Percentiles rank a stretch among this genome's conserved stretches.
These are phyloP conservation scores for Heterodera carotae DNA, from an alignment of 1,140 invertebrate genomes.

Conservation along the genomic window DNA sequence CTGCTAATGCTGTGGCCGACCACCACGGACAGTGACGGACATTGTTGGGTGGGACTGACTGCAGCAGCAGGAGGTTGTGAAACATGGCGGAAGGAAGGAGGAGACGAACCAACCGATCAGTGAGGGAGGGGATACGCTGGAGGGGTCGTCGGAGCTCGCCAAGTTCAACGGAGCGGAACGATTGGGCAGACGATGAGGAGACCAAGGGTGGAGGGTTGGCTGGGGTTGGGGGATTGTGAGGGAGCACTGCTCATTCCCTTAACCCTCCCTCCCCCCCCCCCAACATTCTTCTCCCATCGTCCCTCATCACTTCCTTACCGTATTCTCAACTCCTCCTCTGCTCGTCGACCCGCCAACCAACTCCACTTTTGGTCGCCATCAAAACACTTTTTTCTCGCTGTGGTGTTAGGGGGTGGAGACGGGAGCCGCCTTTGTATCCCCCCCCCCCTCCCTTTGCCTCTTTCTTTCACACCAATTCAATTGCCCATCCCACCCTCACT, in stretches of 20 bases:
- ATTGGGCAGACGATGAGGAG: neutral
- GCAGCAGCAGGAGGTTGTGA: too few species aligned
- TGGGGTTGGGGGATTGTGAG: too few species aligned
- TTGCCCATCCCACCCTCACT: neutral
- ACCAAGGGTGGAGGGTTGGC: neutral
- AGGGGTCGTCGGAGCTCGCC: too few species aligned
- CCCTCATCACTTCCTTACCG: neutral
- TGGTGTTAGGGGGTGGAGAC: too few species aligned
- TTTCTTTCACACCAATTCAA: neutral
- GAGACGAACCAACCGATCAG: neutral
- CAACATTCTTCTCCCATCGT: neutral
- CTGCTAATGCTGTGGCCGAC: too few species aligned
- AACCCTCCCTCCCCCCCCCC: neutral
- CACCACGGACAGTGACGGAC: neutral
- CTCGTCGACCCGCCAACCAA: neutral
- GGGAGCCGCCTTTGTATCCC: neutral
- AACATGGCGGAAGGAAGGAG: neutral
- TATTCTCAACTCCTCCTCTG: neutral
- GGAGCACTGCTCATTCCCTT: neutral
- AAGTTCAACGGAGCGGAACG: neutral
- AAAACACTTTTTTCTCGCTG: neutral
- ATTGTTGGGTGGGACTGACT: too few species aligned
- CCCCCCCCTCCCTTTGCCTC: neutral
- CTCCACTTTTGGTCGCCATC: conserved; percentile 8
- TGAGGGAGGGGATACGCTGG: too few species aligned